Evolutionary conservation across 2,888 invertebrate species (phyloP), one percentile per base, ranked within the genome.

Genomic region (Tachina grossa): DNA sequence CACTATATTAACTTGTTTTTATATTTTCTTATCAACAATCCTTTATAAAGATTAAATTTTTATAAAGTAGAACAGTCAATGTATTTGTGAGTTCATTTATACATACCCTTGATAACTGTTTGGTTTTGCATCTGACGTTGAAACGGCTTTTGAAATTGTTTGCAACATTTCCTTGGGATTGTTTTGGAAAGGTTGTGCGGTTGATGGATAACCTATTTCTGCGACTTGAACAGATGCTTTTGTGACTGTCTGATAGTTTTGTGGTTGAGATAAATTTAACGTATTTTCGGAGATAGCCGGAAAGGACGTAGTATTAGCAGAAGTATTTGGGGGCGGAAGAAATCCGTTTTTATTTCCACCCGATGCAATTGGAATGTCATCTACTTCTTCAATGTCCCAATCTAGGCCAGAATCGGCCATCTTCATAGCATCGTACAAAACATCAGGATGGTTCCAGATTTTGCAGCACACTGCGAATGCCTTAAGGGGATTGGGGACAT

Each of bases 401-500:
- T 97, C 97, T 89, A 95, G 94, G 89, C 95, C 95, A 39, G 95
- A 96, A 89, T 96, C 96, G 63, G 96, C 95, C 91, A 97, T 97
- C 90, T 95, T 96, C 80, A 98, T 92, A 90, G 97, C 97, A 91
- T 97, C 96, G 91, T 97, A 98, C 43, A 98, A 92, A 19, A 98
- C 97, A 91, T 98, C 98, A 0, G 98, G 98, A 93, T 98, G 98
- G 91, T 98, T 98, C 98, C 98, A 98, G 88, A 98, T 98, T 94
- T 99, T 99, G 91, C 98, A 99, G 92, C 99, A 99, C 80, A 99
- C 98, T 22, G 99, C 98, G 93, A 99, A 99, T 2, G 99, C 98
- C 93, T 98, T 98, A 79, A 99, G 93, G 0, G 99, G 99, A 94
- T 99, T 99, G 43, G 97, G 97, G 77, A 97, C 97, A 14, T 96